Conservation (phyloP, 2,888 invertebrate genomes). For the Lochmaea capreae region DNA sequence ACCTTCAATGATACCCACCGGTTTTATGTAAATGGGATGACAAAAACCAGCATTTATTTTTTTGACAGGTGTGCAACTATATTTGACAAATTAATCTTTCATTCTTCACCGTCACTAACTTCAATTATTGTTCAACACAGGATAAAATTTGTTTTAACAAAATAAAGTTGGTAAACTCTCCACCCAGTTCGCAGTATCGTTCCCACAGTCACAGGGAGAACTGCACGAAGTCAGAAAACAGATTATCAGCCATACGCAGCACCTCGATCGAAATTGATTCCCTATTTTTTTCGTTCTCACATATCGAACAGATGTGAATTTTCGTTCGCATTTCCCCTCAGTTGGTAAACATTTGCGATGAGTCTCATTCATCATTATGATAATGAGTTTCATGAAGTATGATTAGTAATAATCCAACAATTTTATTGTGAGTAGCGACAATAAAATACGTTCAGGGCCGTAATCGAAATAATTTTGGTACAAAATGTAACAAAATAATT, state of each 20-base stretch:
- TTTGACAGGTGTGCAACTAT: no score
- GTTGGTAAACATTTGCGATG: constrained; percentile 29
- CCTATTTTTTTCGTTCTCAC: constrained; percentile 8
- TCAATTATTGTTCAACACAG: background rate
- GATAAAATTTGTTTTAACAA: no score
- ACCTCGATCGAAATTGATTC: constrained; percentile 9
- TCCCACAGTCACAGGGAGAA: background rate
- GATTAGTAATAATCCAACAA: constrained; percentile 38
- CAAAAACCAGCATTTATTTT: no score
- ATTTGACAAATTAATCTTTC: no score
- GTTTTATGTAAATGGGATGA: no score
- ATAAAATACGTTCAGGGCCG: constrained; percentile 19
- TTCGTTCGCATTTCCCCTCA: constrained; percentile 15
- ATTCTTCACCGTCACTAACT: background rate
- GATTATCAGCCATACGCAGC: constrained; percentile 1
- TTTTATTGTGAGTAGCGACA: constrained; percentile 26
- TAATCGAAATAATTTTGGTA: background rate
- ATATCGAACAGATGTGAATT: constrained; percentile 27
- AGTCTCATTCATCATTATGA: constrained; percentile 27
- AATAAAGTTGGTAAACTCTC: background rate
- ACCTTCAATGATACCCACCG: no score
- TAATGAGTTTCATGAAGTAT: constrained; percentile 39
- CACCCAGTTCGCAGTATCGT: background rate
- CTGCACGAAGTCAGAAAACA: constrained; percentile 5
- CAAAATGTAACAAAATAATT: no score